Evolutionary conservation across 1,140 invertebrate species (phyloP), one percentile per base, ranked within the genome.

Genomic region (Heliconius hewitsoni): DNA sequence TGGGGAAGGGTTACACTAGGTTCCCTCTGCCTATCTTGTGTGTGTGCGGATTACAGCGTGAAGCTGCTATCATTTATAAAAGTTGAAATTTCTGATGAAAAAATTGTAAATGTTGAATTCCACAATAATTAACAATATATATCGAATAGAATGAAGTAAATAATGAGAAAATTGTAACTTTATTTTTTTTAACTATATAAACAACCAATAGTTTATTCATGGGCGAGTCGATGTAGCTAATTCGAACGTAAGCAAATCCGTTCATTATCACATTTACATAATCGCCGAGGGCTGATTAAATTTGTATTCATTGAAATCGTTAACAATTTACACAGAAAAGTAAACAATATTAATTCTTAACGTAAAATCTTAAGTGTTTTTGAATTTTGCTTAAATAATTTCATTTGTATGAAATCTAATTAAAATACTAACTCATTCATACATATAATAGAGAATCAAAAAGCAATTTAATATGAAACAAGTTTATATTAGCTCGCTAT

Each of bases 191-290:
- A 66, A 18, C 13, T 66, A 66, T 23, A 66, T 18, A 42, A 39
- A 72, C 19, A 72, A 72, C 8, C 30, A 42, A 72, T 72, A n/a
- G 71, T 42, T 72, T 66, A 66, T 66, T 66, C 60, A 66, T 30
- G 60, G 8, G n/a, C 27, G 73, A 77, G 72, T 71, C 79, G 42
- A 77, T 81, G 86, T 83, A 88, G 82, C 84, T 90, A 89, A 91
- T 89, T 88, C 88, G 82, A 90, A 89, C 86, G 86, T 83, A 88
- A 87, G 84, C 86, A 89, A 89, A 90, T 90, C 87, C 86, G 83
- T 91, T 88, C 83, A 89, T 91, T 91, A 84, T 82, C 83, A 74
- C 83, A 92, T 93, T 90, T 88, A 82, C 90, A 93, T 93, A 92
- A 93, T 90, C 91, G 88, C 90, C 82, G 74, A 73, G 84, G 85